These are phyloP conservation scores for Epiperipatus broadwayi DNA, from an alignment of 2,888 invertebrate genomes.

Conservation along the genomic window DNA sequence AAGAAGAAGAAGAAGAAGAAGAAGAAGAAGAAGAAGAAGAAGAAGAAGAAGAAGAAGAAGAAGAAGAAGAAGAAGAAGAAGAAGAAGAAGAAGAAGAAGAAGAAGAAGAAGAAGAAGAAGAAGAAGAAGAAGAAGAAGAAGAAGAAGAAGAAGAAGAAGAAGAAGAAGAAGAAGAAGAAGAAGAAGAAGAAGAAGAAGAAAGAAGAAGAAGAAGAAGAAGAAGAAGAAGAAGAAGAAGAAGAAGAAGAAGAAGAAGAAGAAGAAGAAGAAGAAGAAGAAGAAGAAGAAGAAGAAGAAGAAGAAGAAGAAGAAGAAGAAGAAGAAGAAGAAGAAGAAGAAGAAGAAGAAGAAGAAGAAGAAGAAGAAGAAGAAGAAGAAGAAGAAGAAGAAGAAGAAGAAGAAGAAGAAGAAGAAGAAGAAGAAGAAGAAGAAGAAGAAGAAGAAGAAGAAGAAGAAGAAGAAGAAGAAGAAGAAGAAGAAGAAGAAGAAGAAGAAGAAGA, in stretches of 20 bases:
- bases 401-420: too few relatives aligned
- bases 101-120: slow-evolving; percentile 28
- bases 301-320: neutral
- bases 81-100: slow-evolving; percentile 27
- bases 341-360: too few relatives aligned
- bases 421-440: too few relatives aligned
- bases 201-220: neutral
- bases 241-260: neutral
- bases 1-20: too few relatives aligned
- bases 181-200: neutral
- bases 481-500: too few relatives aligned
- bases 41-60: too few relatives aligned
- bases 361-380: too few relatives aligned
- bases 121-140: slow-evolving; percentile 26
- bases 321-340: neutral
- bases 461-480: too few relatives aligned
- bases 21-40: too few relatives aligned
- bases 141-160: slow-evolving; percentile 27
- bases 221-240: neutral
- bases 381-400: too few relatives aligned
- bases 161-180: slow-evolving; percentile 22
- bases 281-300: neutral
- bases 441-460: too few relatives aligned
- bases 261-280: neutral
- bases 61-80: too few relatives aligned